Base-by-base conservation (phyloP, 2,888 invertebrate species). In the Neoitamus cyanurus region DNA sequence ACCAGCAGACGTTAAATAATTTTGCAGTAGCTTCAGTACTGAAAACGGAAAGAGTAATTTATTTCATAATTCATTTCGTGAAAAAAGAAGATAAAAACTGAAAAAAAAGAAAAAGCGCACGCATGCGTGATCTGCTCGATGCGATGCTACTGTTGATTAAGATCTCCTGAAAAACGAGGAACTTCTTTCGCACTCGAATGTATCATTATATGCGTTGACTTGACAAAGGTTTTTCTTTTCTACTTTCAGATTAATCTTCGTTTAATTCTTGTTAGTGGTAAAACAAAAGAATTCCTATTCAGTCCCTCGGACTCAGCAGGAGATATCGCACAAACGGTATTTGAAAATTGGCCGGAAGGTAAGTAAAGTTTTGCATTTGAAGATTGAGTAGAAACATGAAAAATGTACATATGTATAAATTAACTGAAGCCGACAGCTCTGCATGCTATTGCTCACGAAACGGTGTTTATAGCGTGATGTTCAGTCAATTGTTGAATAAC, bases 291-390 rank as follows among this genome's bases (percentile, higher is more conserved):
- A 94, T 99, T 98, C 94, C 94, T 98, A 90, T 99, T 99, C 93
- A 96, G 95, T 92, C 98, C 98, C 86, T 96, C 96, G 90, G 98
- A 98, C 93, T 98, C 99, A 87, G 99, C 99, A 89, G 97, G 98
- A 89, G 99, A 99, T 92, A 99, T 99, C 92, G 98, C 99, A 89
- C 97, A 99, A 93, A 96, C 97, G 93, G 99, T 99, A 90, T 99
- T 98, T 93, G 98, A 98, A 92, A 97, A 98, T 92, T 99, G 99
- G 99, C 99, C 99, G 87, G 96, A 97, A 95, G 99, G 99, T 99
- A 93, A 92, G 90, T 87, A n/a, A n/a, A 31, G 3, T 70, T 70
- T 31, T 31, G 9, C 70, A 70, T n/a, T 70, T 70, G 0, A 70
- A 70, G 15, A 70, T 30, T 34, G 15, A 31, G 4, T 70, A 3